phyloP scores from a whole-genome alignment of 2,113 vertebrate species.

The Caracal caracal region DNA sequence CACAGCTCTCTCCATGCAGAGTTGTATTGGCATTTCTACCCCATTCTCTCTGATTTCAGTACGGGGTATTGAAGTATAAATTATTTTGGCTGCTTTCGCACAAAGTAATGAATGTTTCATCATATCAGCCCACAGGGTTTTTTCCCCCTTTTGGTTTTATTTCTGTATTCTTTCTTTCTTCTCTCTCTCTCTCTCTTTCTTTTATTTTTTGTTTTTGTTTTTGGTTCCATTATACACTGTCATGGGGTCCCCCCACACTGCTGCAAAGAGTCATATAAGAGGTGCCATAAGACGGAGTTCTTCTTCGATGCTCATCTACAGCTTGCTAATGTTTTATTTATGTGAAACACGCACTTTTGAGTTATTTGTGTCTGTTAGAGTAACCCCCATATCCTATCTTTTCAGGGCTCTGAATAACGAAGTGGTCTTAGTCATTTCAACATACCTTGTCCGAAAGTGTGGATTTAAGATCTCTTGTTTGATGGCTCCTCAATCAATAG shows the following conservation, averaged over 20 bases:
- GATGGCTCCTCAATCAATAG: background rate
- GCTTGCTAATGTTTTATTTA: background rate
- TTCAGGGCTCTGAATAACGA: background rate
- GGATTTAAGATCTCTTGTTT: background rate
- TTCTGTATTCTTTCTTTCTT: background rate
- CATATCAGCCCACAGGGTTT: background rate
- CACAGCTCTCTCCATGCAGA: background rate
- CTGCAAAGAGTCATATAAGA: background rate
- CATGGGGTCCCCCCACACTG: rapidly evolving
- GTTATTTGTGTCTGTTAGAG: background rate
- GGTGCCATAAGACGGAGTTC: background rate
- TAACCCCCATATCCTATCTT: background rate
- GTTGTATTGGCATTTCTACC: conserved; percentile 16
- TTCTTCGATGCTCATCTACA: background rate
- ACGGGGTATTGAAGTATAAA: conserved; percentile 68
- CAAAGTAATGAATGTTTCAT: conserved; percentile 74
- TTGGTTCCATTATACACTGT: background rate
- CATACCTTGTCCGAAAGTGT: background rate
- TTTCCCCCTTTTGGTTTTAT: background rate
- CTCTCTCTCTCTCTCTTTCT: background rate
- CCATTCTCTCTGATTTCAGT: conserved; percentile 67
- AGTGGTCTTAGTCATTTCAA: background rate
- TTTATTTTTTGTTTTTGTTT: too few relatives aligned
- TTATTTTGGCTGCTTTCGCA: conserved; percentile 71
- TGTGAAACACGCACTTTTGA: background rate